These are phyloP conservation scores for Mus spicilegus DNA, from an alignment of 2,113 vertebrate genomes.

Conservation along the genomic window DNA sequence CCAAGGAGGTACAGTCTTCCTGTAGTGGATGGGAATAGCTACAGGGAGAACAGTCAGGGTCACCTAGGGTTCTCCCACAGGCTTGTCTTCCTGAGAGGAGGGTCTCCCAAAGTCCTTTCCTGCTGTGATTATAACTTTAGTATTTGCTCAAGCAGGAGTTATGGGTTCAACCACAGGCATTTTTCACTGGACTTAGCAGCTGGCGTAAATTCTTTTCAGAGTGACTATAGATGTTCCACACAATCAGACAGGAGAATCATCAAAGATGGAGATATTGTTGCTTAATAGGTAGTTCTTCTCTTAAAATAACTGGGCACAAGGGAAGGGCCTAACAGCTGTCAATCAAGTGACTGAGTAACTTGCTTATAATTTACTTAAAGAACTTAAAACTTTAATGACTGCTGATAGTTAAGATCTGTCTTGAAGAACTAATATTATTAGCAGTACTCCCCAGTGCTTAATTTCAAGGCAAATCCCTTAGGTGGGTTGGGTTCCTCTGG, in stretches of 20 bases:
- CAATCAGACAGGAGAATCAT: too few species aligned
- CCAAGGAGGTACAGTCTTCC: neutral
- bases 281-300: neutral
- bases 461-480: neutral
- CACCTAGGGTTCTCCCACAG: neutral
- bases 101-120: too few species aligned
- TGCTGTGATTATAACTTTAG: neutral
- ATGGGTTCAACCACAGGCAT: neutral
- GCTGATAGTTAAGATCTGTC: neutral
- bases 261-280: neutral
- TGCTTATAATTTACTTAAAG: neutral
- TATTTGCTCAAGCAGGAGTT: neutral
- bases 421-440: neutral
- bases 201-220: neutral
- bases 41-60: neutral
- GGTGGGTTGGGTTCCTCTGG: neutral
- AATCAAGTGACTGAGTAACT: neutral
- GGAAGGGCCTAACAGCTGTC: neutral
- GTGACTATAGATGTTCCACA: neutral
- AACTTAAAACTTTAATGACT: neutral
- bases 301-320: neutral
- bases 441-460: neutral
- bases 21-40: neutral
- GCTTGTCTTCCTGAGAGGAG: neutral
- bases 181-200: neutral